These are phyloP conservation scores for Poecilobothrus nobilitatus DNA, from an alignment of 2,888 invertebrate species.

Conservation along the genomic window DNA sequence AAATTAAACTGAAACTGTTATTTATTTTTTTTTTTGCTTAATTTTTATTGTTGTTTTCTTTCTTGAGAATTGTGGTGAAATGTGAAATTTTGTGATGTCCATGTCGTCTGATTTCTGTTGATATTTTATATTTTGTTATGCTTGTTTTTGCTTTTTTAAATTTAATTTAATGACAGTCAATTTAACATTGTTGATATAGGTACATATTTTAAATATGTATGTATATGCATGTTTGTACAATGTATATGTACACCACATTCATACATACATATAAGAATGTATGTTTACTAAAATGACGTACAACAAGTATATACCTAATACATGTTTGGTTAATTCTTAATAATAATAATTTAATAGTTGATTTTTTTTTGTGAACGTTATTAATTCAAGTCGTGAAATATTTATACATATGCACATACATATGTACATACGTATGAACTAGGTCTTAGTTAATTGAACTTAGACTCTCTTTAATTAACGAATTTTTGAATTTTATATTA, in stretches of 20 bases:
- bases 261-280: too few relatives aligned
- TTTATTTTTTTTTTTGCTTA: too few relatives aligned
- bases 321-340: too few relatives aligned
- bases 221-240: conserved; percentile 14
- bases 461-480: too few relatives aligned
- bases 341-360: too few relatives aligned
- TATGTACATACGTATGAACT: background rate
- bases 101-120: background rate
- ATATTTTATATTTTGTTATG: background rate
- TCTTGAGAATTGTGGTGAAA: too few relatives aligned
- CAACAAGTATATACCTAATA: too few relatives aligned
- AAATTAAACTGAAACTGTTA: background rate
- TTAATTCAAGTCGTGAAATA: background rate
- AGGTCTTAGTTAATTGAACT: too few relatives aligned
- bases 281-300: too few relatives aligned
- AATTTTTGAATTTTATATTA: too few relatives aligned
- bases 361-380: too few relatives aligned
- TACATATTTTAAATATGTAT: background rate
- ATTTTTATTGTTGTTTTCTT: background rate
- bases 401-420: background rate
- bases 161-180: conserved; percentile 4
- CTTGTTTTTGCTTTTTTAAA: background rate
- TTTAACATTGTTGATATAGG: background rate
- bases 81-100: background rate
- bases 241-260: conserved; percentile 6